Percentiles rank a stretch among this genome's conserved stretches.
These are phyloP conservation scores for Melierax canorus DNA, from an alignment of 2,113 vertebrate genomes.

Conservation along the genomic window DNA sequence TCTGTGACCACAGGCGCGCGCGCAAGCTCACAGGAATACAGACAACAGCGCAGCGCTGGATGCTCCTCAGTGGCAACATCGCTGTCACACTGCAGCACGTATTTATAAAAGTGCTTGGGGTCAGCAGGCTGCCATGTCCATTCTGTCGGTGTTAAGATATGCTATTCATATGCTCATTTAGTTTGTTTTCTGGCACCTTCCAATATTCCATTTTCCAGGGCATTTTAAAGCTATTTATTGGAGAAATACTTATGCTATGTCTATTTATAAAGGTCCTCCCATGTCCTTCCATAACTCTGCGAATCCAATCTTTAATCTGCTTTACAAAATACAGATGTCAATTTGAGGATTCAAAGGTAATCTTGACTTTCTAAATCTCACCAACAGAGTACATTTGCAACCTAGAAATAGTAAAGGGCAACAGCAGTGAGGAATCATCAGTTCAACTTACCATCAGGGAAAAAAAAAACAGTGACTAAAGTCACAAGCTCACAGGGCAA, in stretches of 20 bases:
- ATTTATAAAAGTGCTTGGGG: not conserved
- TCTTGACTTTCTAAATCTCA: not conserved
- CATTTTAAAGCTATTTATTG: not conserved
- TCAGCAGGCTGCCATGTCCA: not conserved
- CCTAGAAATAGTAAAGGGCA: not conserved
- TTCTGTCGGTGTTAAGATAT: not conserved
- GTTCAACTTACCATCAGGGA: not conserved
- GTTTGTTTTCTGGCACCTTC: not conserved
- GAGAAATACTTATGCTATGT: not conserved
- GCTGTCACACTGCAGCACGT: not conserved
- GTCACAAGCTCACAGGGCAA: not conserved
- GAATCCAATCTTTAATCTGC: not conserved
- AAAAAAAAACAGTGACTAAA: not conserved
- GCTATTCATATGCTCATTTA: not conserved
- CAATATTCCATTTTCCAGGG: not conserved
- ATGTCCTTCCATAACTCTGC: not conserved
- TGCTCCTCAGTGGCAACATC: not conserved
- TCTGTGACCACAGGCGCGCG: accelerated
- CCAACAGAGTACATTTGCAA: not conserved
- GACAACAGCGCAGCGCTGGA: not conserved
- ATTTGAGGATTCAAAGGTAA: not conserved
- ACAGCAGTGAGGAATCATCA: not conserved
- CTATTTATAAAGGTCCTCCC: not conserved
- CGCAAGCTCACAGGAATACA: accelerated
- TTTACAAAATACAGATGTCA: not conserved